Evolutionary conservation across 2,113 vertebrate genomes (phyloP), one percentile per base, ranked within the genome.

Genomic region (Passer montanus): DNA sequence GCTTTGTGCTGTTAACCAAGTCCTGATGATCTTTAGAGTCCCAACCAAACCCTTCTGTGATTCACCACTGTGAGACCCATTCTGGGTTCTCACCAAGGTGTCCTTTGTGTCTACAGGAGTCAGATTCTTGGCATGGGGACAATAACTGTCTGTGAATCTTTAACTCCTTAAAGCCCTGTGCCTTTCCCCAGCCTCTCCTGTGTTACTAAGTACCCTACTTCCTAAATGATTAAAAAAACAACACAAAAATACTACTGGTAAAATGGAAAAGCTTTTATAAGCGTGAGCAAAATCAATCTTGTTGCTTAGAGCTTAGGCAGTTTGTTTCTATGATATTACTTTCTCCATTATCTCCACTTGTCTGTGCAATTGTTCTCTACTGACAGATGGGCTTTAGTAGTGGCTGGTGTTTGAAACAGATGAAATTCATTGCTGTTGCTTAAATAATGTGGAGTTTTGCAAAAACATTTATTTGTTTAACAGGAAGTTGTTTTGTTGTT

Each of bases 381-480:
- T 89, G 84, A 79, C 78, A 93, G 84, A 93, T 83, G 67, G 75
- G 64, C 67, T 95, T 82, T 69, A 83, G 93, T 37, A 87, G 66
- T 73, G 78, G 35, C 11, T 3, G 43, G 44, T 76, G 53, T 72
- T 81, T 50, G 41, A 91, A 87, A 69, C 58, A 52, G 47, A 69
- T 66, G 47, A 93, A 81, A 88, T 84, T 74, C 23, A 13, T 63
- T 84, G 41, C 20, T 62, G 22, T 64, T 58, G 31, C 50, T 83
- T 88, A 30, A 92, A 73, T 78, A 63, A 20, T 46, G 37, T 11
- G 23, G 20, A 8, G 1, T 26, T 33, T 86, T 50, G 18, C 59
- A 62, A 81, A 85, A 81, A 55, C 35, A 23, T 46, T 73, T 70
- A 43, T 70, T 80, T 69, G 17, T 66, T 73, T 73, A 89, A 10